Conservation (phyloP, 2,888 invertebrate species). For the Formica aserva region DNA sequence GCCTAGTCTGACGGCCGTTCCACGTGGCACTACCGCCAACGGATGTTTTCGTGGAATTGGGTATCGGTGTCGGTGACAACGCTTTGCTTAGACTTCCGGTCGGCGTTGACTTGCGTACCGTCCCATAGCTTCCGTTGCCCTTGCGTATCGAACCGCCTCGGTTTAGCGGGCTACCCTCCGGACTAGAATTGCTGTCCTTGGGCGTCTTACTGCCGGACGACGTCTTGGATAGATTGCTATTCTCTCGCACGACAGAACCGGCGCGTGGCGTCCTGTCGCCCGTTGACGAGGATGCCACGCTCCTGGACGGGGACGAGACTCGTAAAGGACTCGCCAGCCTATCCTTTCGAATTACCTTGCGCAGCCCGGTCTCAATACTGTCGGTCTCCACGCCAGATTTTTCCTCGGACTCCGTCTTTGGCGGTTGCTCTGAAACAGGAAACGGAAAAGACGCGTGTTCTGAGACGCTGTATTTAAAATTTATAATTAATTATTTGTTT, state of each 20-base stretch:
- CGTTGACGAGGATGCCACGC: conserved; percentile 76
- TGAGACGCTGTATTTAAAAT: neutral
- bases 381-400: conserved; percentile 83
- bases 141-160: conserved; percentile 87
- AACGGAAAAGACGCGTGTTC: neutral
- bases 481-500: neutral
- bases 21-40: conserved; percentile 89
- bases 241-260: conserved; percentile 80
- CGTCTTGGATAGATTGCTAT: conserved; percentile 80
- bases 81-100: conserved; percentile 86
- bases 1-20: conserved; percentile 88
- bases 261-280: conserved; percentile 79
- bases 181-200: conserved; percentile 80
- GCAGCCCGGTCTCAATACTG: conserved; percentile 89
- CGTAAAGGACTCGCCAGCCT: conserved; percentile 81
- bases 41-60: conserved; percentile 76
- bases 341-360: conserved; percentile 87
- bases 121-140: conserved; percentile 78
- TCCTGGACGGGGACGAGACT: conserved; percentile 76
- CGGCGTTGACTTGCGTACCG: conserved; percentile 84
- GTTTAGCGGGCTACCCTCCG: conserved; percentile 87
- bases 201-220: conserved; percentile 81
- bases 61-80: conserved; percentile 77
- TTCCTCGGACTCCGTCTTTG: conserved; percentile 75
- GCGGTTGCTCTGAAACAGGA: conserved; percentile 80